These are phyloP conservation scores for Pristionchus mayeri DNA, from an alignment of 2,888 invertebrate species.

Conservation along the genomic window DNA sequence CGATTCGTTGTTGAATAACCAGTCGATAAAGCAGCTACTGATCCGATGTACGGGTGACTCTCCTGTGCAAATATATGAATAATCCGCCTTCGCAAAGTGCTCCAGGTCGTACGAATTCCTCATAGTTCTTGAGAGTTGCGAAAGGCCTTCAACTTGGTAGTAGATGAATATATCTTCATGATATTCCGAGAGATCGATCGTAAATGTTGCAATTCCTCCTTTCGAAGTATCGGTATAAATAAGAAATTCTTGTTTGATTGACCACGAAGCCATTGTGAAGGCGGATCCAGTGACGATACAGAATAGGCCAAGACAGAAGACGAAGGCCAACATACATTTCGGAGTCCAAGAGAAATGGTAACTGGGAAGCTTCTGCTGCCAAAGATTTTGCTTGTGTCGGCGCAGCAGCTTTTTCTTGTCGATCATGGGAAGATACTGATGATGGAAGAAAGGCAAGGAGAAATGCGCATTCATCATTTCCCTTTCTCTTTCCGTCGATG, in stretches of 20 bases:
- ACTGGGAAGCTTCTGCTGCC: constrained; percentile 17
- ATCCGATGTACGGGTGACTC: too few relatives aligned
- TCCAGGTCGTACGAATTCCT: not conserved
- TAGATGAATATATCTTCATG: not conserved
- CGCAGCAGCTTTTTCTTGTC: not conserved
- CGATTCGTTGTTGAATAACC: too few relatives aligned
- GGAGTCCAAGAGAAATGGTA: not conserved
- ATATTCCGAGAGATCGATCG: not conserved
- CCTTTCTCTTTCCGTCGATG: not conserved
- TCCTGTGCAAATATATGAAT: not conserved
- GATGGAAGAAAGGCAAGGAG: not conserved
- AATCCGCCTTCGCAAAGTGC: not conserved
- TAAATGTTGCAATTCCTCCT: not conserved
- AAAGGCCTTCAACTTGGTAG: not conserved
- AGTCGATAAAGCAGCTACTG: too few relatives aligned
- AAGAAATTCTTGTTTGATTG: not conserved
- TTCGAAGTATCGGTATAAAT: not conserved
- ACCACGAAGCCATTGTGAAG: not conserved
- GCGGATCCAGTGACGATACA: not conserved
- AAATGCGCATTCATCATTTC: not conserved
- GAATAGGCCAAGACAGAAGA: not conserved
- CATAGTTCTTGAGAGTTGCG: not conserved
- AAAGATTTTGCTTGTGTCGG: not conserved
- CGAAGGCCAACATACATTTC: not conserved
- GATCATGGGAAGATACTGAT: not conserved